Base-by-base conservation (phyloP, 2,888 invertebrate genomes). In the Cerastis rubricosa region DNA sequence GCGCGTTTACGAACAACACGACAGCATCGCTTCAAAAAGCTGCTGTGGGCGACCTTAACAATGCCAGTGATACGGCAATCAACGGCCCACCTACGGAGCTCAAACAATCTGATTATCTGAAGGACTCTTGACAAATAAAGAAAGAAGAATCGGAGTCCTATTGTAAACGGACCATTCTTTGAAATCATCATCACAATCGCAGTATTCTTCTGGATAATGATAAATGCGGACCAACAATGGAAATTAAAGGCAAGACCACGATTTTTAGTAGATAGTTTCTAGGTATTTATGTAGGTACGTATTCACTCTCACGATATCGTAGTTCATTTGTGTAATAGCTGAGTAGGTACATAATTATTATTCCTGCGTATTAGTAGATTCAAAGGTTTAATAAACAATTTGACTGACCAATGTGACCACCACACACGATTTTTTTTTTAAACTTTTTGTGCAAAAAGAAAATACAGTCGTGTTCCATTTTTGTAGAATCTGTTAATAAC, bases 171-270 rank as follows among this genome's bases (percentile, higher is more conserved):
- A 9, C 1, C 17, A 35, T 51, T 17, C 19, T 29, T 35, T 43
- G 19, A 5, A 54, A n/a, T 22, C 5, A 17, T 25, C 35, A n/a
- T 40, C 35, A 12, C 25, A 19, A 25, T 45, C 12, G 7, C 43
- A 49, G n/a, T 6, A 35, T 43, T 51, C 8, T 22, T 17, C 11
- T 8, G n/a, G 11, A 43, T 40, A 22, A 12, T 35, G 1, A 43
- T 17, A 12, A 47, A 67, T 11, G 43, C 25, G 2, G 6, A 22
- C 40, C 4, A 29, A 49, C n/a, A 71, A 45, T 19, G 19, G 43
- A 45, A 57, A 35, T 19, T 40, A 25, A 74, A 74, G 74, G 81
- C 78, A 80, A 80, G 74, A 7, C 0, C 3, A 40, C n/a, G 12
- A 29, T 59, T 19, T 40, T 19, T 51, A 45, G 43, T 29, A 45